These are phyloP conservation scores for Lacerta bilineata DNA, from an alignment of 2,797 vertebrate species.

Conservation along the genomic window DNA sequence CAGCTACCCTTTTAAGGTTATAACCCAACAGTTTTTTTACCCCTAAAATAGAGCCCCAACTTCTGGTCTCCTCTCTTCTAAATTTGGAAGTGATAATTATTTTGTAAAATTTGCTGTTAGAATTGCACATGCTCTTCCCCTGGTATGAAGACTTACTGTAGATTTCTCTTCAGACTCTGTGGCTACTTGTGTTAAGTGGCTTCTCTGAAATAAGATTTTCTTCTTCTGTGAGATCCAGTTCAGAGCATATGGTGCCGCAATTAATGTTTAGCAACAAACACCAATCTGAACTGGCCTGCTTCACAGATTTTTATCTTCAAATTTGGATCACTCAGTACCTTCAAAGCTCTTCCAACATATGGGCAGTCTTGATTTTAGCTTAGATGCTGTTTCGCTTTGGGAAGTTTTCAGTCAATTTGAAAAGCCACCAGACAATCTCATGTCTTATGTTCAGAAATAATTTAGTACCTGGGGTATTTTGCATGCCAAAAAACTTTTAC, in stretches of 20 bases:
- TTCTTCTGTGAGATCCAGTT: not conserved
- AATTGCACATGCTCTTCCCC: not conserved
- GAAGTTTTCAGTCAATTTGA: not conserved
- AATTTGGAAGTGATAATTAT: not conserved
- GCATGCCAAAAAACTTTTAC: not conserved
- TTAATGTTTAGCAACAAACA: slow-evolving; percentile 14
- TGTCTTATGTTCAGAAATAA: slow-evolving; percentile 8
- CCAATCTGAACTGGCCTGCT: not conserved
- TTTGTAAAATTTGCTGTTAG: not conserved
- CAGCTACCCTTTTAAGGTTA: not conserved
- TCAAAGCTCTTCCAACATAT: slow-evolving; percentile 7
- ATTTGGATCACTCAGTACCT: not conserved
- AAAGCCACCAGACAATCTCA: not conserved
- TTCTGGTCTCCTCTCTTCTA: not conserved
- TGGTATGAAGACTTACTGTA: not conserved
- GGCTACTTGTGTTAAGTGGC: not conserved
- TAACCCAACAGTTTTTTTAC: not conserved
- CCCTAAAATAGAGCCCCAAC: not conserved
- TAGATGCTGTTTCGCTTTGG: slow-evolving; percentile 7
- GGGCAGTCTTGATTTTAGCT: not conserved
- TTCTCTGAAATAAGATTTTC: not conserved
- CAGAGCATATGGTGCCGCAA: slow-evolving; percentile 10
- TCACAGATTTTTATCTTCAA: not conserved
- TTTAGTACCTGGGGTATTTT: not conserved
- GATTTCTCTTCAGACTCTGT: not conserved